Percentiles rank a stretch among this genome's conserved stretches.
phyloP scores from a whole-genome alignment of 2,797 vertebrate species.

The Micropoecilia bifurca region DNA sequence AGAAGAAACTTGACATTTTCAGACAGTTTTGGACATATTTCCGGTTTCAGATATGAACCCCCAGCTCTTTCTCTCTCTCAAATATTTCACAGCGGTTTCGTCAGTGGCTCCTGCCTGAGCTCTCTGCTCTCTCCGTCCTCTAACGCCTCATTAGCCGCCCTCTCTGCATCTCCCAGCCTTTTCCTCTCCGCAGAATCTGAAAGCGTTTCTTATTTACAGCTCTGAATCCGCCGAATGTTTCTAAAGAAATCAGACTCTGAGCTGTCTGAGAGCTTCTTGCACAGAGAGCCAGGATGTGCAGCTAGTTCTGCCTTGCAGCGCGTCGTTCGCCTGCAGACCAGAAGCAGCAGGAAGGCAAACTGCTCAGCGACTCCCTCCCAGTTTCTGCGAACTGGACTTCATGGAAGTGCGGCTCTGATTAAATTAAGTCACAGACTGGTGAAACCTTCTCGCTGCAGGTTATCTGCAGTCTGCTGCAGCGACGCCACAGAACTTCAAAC shows the following conservation, averaged over 20 bases:
- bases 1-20: background rate
- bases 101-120: background rate
- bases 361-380: background rate
- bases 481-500: background rate
- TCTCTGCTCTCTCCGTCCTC: slow-evolving; percentile 15
- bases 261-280: slow-evolving; percentile 1
- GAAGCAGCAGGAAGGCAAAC: slow-evolving; percentile 2
- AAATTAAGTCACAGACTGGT: slow-evolving; percentile 12
- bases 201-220: slow-evolving; percentile 23
- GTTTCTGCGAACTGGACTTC: background rate
- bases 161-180: background rate
- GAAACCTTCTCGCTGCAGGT: background rate
- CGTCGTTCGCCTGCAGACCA: background rate
- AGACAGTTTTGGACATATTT: background rate
- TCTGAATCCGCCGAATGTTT: slow-evolving; percentile 18
- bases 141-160: slow-evolving; percentile 21
- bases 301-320: slow-evolving; percentile 50
- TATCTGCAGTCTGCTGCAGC: background rate
- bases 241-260: slow-evolving; percentile 24
- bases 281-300: slow-evolving; percentile 27
- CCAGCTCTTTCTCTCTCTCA: background rate
- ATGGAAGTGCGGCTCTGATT: background rate
- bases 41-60: background rate
- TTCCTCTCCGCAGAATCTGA: background rate
- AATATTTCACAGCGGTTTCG: slow-evolving; percentile 2